phyloP scores from a whole-genome alignment of 1,140 invertebrate genomes.

The Drosophila arizonae region DNA sequence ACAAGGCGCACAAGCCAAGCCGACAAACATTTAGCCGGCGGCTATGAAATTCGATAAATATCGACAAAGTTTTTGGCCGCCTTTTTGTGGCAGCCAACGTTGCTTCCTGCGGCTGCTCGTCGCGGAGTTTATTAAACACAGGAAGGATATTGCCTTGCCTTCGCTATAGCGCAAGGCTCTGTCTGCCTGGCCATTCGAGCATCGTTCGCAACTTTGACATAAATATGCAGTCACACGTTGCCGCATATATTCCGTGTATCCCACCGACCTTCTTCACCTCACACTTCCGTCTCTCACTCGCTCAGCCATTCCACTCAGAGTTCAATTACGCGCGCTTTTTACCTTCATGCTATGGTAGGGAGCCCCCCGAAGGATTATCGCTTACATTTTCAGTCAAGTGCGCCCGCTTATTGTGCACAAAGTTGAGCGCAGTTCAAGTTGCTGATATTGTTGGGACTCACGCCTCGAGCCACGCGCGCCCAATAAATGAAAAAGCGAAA shows the following conservation, averaged over 20 bases:
- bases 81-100: conserved; percentile 30
- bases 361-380: conserved; percentile 71
- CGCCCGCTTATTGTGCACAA: conserved; percentile 62
- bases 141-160: conserved; percentile 60
- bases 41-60: conserved; percentile 81
- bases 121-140: conserved; percentile 75
- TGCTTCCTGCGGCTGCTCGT: conserved; percentile 28
- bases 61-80: conserved; percentile 68
- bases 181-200: conserved; percentile 42
- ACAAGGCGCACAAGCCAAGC: conserved; percentile 53
- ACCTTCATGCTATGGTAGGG: conserved; percentile 45
- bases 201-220: conserved; percentile 63
- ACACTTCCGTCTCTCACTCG: neutral
- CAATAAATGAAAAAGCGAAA: conserved; percentile 61
- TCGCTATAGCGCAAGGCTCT: conserved; percentile 8
- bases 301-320: conserved; percentile 26
- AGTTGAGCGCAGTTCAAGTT: conserved; percentile 54
- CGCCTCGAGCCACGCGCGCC: conserved; percentile 1
- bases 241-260: conserved; percentile 5
- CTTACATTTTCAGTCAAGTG: conserved; percentile 77
- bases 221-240: conserved; percentile 57
- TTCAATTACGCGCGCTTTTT: conserved; percentile 68
- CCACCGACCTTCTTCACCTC: neutral
- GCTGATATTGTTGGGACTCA: conserved; percentile 53
- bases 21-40: conserved; percentile 76